Conservation (phyloP, 1,140 invertebrate species). For the Bursaphelenchus mucronatus region DNA sequence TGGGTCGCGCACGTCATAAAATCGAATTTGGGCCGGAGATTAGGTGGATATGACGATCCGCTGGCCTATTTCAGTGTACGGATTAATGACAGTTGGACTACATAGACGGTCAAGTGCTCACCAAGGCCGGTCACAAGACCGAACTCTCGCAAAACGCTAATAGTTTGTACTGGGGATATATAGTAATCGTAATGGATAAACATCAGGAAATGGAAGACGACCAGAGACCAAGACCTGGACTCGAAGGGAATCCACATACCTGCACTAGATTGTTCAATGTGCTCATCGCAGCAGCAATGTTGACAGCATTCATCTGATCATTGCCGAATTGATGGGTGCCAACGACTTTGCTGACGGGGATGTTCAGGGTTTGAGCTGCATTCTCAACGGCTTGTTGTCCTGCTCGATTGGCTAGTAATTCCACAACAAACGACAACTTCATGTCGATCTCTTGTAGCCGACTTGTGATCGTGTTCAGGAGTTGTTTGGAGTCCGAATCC, state of each 20-base stretch:
- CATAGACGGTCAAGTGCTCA: background rate
- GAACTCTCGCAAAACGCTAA: background rate
- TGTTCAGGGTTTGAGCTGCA: slow-evolving; percentile 1
- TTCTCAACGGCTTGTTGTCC: slow-evolving; percentile 25
- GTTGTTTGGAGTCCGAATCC: slow-evolving; percentile 51
- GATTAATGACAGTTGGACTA: too few species aligned
- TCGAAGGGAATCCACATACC: background rate
- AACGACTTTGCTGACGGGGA: background rate
- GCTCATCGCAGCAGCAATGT: background rate
- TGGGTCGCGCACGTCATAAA: too few species aligned
- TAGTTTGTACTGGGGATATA: too few species aligned
- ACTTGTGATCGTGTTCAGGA: slow-evolving; percentile 48
- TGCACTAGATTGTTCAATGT: slow-evolving; percentile 1
- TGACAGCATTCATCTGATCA: background rate
- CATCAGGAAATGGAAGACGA: background rate
- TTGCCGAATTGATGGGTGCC: slow-evolving; percentile 5
- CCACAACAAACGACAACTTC: slow-evolving; percentile 46
- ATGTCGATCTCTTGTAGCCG: slow-evolving; percentile 58
- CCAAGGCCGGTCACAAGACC: background rate
- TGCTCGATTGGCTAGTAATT: slow-evolving; percentile 39
- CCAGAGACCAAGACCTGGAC: background rate
- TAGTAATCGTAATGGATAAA: background rate
- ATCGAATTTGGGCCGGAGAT: too few species aligned
- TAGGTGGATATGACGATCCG: too few species aligned
- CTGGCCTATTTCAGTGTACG: too few species aligned